Evolutionary conservation across 1,140 invertebrate genomes (phyloP).

Genomic region (Chelonus insularis): DNA sequence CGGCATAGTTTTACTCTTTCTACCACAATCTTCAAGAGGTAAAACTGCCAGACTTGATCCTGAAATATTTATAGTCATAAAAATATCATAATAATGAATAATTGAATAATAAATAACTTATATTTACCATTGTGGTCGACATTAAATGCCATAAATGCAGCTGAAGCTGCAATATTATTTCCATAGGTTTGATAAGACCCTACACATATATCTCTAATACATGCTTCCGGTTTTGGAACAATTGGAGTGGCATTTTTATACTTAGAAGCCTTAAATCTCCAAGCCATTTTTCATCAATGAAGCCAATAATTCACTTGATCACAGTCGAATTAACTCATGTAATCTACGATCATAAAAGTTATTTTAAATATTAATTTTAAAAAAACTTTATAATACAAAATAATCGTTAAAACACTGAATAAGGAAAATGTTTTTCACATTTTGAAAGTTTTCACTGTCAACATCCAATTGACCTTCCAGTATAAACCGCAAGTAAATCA

Average conservation of each 20-base stretch:
- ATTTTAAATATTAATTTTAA: background rate
- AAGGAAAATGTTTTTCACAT: no score
- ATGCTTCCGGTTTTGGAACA: constrained; percentile 87
- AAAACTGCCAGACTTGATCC: constrained; percentile 86
- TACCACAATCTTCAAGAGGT: constrained; percentile 81
- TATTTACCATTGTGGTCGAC: constrained; percentile 74
- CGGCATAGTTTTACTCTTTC: constrained; percentile 84
- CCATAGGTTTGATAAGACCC: constrained; percentile 91
- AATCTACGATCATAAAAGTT: constrained; percentile 43
- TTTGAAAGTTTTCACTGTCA: no score
- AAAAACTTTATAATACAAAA: no score
- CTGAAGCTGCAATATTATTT: constrained; percentile 90
- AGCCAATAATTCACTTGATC: constrained; percentile 24
- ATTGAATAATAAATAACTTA: no score
- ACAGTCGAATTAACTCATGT: constrained; percentile 53
- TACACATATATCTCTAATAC: constrained; percentile 85
- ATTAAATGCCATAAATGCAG: constrained; percentile 91
- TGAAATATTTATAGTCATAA: constrained; percentile 35
- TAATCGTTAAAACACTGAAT: no score
- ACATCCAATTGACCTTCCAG: background rate
- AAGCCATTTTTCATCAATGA: constrained; percentile 72
- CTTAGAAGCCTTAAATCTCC: constrained; percentile 95
- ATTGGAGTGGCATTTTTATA: constrained; percentile 96
- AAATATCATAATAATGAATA: background rate
- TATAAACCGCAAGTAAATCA: background rate